phyloP scores from a whole-genome alignment of 2,888 invertebrate species.

The Euplexia lucipara region DNA sequence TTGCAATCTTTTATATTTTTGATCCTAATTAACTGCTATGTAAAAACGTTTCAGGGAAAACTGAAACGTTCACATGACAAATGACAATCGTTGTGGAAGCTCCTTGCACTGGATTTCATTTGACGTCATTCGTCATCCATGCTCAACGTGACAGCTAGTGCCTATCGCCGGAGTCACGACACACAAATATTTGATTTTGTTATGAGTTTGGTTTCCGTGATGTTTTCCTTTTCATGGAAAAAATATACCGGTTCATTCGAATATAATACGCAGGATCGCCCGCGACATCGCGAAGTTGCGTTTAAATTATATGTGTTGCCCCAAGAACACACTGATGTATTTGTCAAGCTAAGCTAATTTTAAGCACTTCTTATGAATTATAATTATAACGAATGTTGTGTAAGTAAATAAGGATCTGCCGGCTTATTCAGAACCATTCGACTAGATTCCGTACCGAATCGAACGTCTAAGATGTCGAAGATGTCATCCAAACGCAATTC shows the following conservation, averaged over 20 bases:
- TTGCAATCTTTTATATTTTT: not conserved
- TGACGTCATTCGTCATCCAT: constrained; percentile 25
- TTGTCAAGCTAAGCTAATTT: constrained; percentile 14
- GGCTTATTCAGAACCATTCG: too few species aligned
- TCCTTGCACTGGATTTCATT: constrained; percentile 26
- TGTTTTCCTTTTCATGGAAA: constrained; percentile 43
- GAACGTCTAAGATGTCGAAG: too few species aligned
- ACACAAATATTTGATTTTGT: constrained; percentile 49
- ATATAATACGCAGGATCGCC: constrained; percentile 27
- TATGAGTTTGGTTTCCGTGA: constrained; percentile 25
- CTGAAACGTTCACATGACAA: constrained; percentile 10
- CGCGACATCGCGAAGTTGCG: constrained; percentile 46
- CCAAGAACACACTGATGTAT: not conserved
- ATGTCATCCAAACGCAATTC: too few species aligned
- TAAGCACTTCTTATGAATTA: too few species aligned
- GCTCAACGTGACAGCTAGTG: constrained; percentile 47
- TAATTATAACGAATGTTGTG: too few species aligned
- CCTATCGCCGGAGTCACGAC: constrained; percentile 50
- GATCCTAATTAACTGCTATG: not conserved
- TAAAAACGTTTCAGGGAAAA: not conserved
- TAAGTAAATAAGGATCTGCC: too few species aligned
- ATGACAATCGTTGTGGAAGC: constrained; percentile 18
- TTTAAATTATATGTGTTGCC: constrained; percentile 2
- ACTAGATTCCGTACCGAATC: too few species aligned
- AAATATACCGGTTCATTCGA: constrained; percentile 43